Base-by-base conservation (phyloP, 1,140 invertebrate species). In the Zaprionus ornatus region DNA sequence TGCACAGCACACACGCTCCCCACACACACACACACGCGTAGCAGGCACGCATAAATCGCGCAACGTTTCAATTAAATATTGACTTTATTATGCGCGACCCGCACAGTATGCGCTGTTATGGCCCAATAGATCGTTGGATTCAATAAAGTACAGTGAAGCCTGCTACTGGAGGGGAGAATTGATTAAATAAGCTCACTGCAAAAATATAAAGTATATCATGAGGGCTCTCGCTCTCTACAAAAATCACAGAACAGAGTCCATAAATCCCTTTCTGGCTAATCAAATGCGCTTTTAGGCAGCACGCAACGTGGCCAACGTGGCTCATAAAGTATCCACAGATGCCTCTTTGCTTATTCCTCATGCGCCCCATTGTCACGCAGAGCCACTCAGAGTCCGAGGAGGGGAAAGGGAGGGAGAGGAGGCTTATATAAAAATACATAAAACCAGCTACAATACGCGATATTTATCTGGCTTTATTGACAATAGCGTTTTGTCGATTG, bases 391-490 rank as follows among this genome's bases (percentile, higher is more conserved):
- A 9, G 3, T 3, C 13, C 1, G 45, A 1, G 17, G 6, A 19
- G 1, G 3, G 19, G 10, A 1, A 1, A 1, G 10, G 45, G 3
- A 10, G 19, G 9, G 1, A 3, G 45, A 10, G 45, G 1, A 10
- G 45, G 45, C 45, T 23, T 54, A 65, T 70, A 77, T 52, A 63
- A 59, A 57, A 55, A 60, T 52, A 72, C 45, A 50, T 13, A 86
- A 82, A 82, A 82, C 77, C 62, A 68, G 80, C 72, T 84, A 90
- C 80, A 88, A 88, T 81, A 78, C 77, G 77, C 75, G 85, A 88
- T 90, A 88, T 90, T 90, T 88, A 88, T 88, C 85, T 86, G 85
- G 86, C 78, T 81, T 88, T 88, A 88, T 90, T 88, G 85, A 85
- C 85, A 88, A 90, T 90, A 88, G 81, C 81, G 85, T 88, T 88